Conservation (phyloP, 2,113 vertebrate species). For the Herpailurus yagouaroundi region DNA sequence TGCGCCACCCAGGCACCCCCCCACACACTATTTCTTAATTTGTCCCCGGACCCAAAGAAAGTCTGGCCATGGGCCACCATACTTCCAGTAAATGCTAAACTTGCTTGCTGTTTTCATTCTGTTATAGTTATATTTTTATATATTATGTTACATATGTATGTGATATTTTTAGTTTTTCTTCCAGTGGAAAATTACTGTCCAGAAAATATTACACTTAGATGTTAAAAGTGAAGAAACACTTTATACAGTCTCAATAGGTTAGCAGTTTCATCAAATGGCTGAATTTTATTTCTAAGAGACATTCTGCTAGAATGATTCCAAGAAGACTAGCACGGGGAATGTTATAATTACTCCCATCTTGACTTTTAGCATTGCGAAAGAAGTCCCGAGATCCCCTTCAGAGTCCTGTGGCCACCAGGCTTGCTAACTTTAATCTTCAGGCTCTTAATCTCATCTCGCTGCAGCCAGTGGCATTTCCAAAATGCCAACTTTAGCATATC, state of each 20-base stretch:
- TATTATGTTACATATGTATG: not conserved
- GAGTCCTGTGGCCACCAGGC: not conserved
- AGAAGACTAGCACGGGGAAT: not conserved
- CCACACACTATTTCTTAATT: not conserved
- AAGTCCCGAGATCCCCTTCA: not conserved
- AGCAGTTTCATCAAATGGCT: not conserved
- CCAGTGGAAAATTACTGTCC: not conserved
- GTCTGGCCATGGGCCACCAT: not conserved
- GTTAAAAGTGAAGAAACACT: not conserved
- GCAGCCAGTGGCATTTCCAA: slow-evolving; percentile 15
- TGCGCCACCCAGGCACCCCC: too few relatives aligned
- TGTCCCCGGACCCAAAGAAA: not conserved
- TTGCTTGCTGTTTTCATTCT: not conserved
- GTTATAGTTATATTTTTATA: not conserved
- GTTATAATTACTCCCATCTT: not conserved
- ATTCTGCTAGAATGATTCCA: not conserved
- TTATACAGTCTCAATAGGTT: not conserved
- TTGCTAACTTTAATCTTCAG: not conserved
- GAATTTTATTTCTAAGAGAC: not conserved
- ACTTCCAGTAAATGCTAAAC: not conserved
- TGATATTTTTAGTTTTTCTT: not conserved
- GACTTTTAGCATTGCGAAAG: not conserved
- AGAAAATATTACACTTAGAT: not conserved
- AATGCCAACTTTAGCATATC: not conserved
- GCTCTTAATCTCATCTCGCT: not conserved